These are phyloP conservation scores for Drosophila hydei DNA, from an alignment of 1,140 invertebrate species.

Conservation along the genomic window DNA sequence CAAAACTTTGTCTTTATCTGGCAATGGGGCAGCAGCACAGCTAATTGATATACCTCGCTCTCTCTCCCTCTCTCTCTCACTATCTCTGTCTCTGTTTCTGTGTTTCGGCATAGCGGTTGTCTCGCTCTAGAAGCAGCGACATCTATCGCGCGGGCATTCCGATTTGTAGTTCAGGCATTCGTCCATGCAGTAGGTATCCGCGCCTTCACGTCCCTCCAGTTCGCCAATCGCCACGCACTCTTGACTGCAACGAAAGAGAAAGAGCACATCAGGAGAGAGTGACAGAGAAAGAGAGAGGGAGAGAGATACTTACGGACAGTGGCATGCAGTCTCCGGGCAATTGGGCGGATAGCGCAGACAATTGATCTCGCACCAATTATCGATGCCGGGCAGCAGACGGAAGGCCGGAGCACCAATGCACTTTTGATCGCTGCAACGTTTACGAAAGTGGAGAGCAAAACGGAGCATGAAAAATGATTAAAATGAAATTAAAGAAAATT, in stretches of 20 bases:
- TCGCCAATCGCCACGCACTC: conserved; percentile 92
- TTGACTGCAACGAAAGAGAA: conserved; percentile 85
- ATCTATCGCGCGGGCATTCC: conserved; percentile 89
- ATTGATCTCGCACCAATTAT: conserved; percentile 92
- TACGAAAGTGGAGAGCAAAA: not conserved
- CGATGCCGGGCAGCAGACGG: conserved; percentile 89
- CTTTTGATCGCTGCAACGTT: conserved; percentile 88
- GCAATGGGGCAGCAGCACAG: conserved; percentile 76
- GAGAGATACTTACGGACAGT: conserved; percentile 90
- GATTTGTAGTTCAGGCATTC: conserved; percentile 90
- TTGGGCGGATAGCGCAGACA: conserved; percentile 93
- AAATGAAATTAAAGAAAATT: not conserved
- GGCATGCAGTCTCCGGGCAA: conserved; percentile 89
- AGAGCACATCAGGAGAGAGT: not conserved
- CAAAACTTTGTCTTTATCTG: conserved; percentile 25
- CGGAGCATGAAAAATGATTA: not conserved
- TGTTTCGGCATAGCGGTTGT: not conserved
- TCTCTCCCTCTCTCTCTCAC: conserved; percentile 5
- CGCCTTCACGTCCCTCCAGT: conserved; percentile 88
- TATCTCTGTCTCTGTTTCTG: conserved; percentile 2
- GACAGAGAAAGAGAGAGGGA: not conserved
- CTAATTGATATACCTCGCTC: conserved; percentile 28
- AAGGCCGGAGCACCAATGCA: conserved; percentile 88
- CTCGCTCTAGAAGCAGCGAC: conserved; percentile 87
- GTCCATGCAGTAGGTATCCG: conserved; percentile 93